Evolutionary conservation across 2,113 vertebrate genomes (phyloP).

Genomic region (Hyperopisus bebe): DNA sequence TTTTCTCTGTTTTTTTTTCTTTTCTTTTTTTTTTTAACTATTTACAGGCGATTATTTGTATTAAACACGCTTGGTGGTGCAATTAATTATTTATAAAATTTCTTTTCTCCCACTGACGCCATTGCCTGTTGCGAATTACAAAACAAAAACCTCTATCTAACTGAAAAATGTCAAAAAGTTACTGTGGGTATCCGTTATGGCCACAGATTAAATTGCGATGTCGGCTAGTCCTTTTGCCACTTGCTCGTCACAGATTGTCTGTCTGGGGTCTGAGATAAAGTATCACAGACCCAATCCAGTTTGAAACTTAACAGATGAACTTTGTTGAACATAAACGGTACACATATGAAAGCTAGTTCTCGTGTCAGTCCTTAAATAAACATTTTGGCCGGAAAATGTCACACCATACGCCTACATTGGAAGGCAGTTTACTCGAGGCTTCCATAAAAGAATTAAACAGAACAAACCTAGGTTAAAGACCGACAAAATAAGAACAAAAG

Average conservation of each 20-base stretch:
- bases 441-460: not conserved
- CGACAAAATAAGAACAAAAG: not conserved
- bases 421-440: not conserved
- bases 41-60: not conserved
- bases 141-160: not conserved
- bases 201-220: not conserved
- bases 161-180: not conserved
- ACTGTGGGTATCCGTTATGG: not conserved
- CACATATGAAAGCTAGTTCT: not conserved
- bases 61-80: not conserved
- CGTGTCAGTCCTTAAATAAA: not conserved
- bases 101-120: not conserved
- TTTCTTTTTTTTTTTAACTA: not conserved
- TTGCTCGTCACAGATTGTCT: not conserved
- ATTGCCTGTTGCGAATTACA: not conserved
- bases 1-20: not conserved
- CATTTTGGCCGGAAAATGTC: not conserved
- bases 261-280: not conserved
- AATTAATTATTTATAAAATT: not conserved
- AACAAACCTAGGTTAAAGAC: not conserved
- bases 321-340: not conserved
- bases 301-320: not conserved
- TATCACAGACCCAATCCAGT: not conserved
- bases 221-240: not conserved
- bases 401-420: not conserved